Base-by-base conservation (phyloP, 53 echinoderm and acorn worm species). In the Echinometra lucunter region DNA sequence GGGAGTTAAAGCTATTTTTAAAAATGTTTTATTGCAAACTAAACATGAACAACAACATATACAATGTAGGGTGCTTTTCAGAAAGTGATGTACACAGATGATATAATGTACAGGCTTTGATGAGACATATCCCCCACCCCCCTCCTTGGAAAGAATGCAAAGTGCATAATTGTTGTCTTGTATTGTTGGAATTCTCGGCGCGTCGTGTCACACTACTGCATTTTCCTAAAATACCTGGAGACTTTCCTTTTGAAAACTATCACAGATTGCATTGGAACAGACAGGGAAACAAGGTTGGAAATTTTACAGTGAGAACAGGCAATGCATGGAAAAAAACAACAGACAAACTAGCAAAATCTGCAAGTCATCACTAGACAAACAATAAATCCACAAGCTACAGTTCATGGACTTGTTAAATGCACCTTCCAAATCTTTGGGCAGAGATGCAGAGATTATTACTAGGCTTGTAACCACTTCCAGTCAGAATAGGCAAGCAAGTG, bases 231-330 rank as follows among this genome's bases (percentile, higher is more conserved):
- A 53, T 9, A 53, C n/a, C n/a, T n/a, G n/a, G 5, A 53, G 53
- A 53, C 74, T 74, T 74, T 35, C 74, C 74, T 74, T 74, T 11
- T 74, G 2, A 74, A 28, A 74, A 74, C 13, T 28, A 15, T 74
- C 0, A 74, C 74, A 15, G 0, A 81, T 81, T 81, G 42, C 44
- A 44, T 23, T 42, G 25, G 34, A 30, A 44, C 44, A 81, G 44
- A 81, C 81, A 23, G 81, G 81, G 9, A 42, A 81, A 42, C 42
- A 44, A 81, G 81, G 81, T 81, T 15, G 81, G 81, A 81, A 81
- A 81, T 81, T 21, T 81, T 44, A 81, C 25, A 18, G 23, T 21
- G 44, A 44, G 42, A 81, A 21, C 81, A 44, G 81, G 81, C 25
- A 38, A 81, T 81, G 44, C 44, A 42, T 81, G 7, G 81, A 44